Base-by-base conservation (phyloP, 2,888 invertebrate species). In the Orthonevra nobilis region DNA sequence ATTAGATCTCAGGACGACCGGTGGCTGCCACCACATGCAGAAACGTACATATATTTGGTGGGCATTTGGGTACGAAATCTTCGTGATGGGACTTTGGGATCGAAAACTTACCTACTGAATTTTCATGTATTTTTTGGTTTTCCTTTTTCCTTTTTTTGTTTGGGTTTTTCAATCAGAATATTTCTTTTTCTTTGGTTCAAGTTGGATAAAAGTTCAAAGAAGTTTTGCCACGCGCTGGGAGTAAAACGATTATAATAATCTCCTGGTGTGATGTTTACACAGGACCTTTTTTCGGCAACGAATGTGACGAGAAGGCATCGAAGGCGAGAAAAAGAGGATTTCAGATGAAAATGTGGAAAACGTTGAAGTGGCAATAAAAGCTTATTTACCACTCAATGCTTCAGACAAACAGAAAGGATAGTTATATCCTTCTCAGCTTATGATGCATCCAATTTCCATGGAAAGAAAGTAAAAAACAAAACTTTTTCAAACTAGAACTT, bases 311-410 rank as follows among this genome's bases (percentile, higher is more conserved):
- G 23, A 30, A 7, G 6, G 50, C n/a, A n/a, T n/a, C n/a, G n/a
- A 54, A 7, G 23, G 3, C 10, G 2, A 17, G 32, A 58, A 20
- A 20, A 20, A 30, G 3, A 4, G 10, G 32, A 10, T 32, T 12
- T 32, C 9, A 10, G 15, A 5, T 32, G 12, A 42, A 36, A 40
- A 14, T 30, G 9, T 28, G 50, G 15, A 23, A 38, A 48, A 36
- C 42, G n/a, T 5, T 54, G 7, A 64, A 64, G 42, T 64, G 64
- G 17, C 52, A 44, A 64, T 64, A 64, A 64, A 44, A 19, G 32
- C 38, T 42, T 54, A 26, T 54, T 54, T 64, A 44, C 38, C 38
- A 28, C 36, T 5, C 23, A 30, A 6, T 19, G n/a, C n/a, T 32
- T 17, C 34, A 50, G 7, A 23, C 50, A 50, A 40, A 40, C 50